phyloP scores from a whole-genome alignment of 2,113 vertebrate species.

The Struthio camelus region DNA sequence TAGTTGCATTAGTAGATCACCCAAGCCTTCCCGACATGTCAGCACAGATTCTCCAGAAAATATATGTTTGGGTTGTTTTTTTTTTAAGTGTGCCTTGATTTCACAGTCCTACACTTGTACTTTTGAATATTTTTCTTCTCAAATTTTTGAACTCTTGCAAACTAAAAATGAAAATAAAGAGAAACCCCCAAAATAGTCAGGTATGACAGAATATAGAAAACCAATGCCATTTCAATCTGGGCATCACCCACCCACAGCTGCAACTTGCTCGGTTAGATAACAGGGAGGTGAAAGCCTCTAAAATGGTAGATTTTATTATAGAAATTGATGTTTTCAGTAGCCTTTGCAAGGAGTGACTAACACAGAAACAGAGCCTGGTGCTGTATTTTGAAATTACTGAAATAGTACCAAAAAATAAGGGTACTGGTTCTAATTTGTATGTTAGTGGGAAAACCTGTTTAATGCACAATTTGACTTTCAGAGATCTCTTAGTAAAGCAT shows the following conservation, averaged over 20 bases:
- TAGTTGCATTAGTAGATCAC: background rate
- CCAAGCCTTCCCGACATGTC: background rate
- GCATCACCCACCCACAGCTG: background rate
- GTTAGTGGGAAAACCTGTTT: background rate
- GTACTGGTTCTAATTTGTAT: background rate
- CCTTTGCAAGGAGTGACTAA: background rate
- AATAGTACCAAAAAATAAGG: background rate
- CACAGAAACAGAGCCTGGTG: background rate
- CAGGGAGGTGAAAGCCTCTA: background rate
- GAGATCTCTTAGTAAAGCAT: background rate
- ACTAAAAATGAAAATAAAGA: background rate
- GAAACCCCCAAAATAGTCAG: background rate
- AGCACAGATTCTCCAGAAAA: background rate
- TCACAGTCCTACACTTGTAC: background rate
- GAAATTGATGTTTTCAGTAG: conserved; percentile 16
- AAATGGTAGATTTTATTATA: background rate
- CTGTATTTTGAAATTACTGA: background rate
- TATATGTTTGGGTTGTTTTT: accelerated
- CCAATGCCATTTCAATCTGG: background rate
- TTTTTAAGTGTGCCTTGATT: background rate
- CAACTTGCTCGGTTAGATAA: conserved; percentile 12
- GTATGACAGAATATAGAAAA: background rate
- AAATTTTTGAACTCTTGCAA: background rate
- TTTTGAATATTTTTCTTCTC: background rate
- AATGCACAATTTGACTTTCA: background rate